Evolutionary conservation across 2,797 vertebrate genomes (phyloP), one percentile per base, ranked within the genome.

Genomic region (Champsocephalus gunnari): DNA sequence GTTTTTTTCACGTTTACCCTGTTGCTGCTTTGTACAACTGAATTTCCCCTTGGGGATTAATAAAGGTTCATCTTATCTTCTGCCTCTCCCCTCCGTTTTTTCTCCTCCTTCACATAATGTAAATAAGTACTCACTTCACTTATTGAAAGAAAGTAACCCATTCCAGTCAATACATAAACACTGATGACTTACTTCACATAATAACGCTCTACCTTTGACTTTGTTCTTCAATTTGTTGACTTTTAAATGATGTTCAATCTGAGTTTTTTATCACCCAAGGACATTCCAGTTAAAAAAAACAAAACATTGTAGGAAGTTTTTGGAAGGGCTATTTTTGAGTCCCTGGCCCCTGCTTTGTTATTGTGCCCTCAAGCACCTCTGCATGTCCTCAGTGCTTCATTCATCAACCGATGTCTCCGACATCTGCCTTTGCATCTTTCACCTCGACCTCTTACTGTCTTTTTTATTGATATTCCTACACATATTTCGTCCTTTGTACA

Each of bases 301-400:
- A n/a, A n/a, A 28, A 9, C 34, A 38, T 38, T 38, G 34, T 38
- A n/a, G 12, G 19, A 44, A 47, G 21, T 79, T 67, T 61, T 54
- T 55, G 73, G 68, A 80, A 80, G 62, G 74, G 8, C 55, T 59
- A 41, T n/a, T 43, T n/a, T 54, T 32, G 19, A 10, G 43, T 58
- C 41, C 45, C 9, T 56, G 43, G 5, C 68, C 19, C 65, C 16
- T 24, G 4, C 45, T 70, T 43, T 58, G 47, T 70, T 19, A 66
- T 65, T 63, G 34, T 71, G 21, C 21, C 41, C 38, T 72, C 43
- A 72, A 41, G 24, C 19, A 12, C 12, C 44, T 72, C 41, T 56
- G 3, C 34, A 59, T 50, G 51, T 60, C 55, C 17, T 59, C n/a
- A 41, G 10, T 11, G 44, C 21, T 63, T 69, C 57, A 74, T 83